Base-by-base conservation (phyloP, 2,113 vertebrate genomes). In the Callionymus lyra region DNA sequence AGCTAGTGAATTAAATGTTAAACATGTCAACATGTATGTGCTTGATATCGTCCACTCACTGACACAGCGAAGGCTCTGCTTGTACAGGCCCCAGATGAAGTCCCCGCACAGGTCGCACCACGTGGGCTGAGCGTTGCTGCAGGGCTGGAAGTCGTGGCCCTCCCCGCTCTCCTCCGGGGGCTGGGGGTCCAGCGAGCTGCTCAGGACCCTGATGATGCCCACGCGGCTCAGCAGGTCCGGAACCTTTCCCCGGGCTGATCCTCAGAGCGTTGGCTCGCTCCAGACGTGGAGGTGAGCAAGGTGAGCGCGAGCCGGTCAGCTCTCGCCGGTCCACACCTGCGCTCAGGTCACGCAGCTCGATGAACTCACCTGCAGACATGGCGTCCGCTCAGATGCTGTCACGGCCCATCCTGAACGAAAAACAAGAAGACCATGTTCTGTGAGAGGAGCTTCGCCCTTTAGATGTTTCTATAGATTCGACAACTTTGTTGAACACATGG, bases 51-150 rank as follows among this genome's bases (percentile, higher is more conserved):
- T 16, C 16, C 3, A 82, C 88, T 90, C 84, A 98, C 94, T 78
- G 70, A 78, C 64, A 79, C 94, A 98, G 63, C 90, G 92, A 63
- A 98, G 88, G 48, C 89, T 91, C 83, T 91, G 94, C 68, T 88
- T 90, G 85, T 91, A 91, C 36, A 94, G 77, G 32, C 94, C 94
- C 94, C 94, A 98, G 77, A 98, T 90, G 80, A 97, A 97, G 44
- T 95, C 92, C 5, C 94, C 94, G 50, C 94, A 97, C 67, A 94
- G 87, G 72, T 98, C 94, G 41, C 94, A 98, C 92, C 93, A 98
- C 35, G 89, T 90, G 33, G 89, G 86, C 52, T 89, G 87, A 31
- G 85, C 79, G 44, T 91, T 87, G 59, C 89, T 87, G 63, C 87
- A 85, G 8, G 90, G 87, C 49, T 89, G 88, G 81, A 96, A 95